Base-by-base conservation (phyloP, 1,140 invertebrate species). In the Tetraneura akinire region DNA sequence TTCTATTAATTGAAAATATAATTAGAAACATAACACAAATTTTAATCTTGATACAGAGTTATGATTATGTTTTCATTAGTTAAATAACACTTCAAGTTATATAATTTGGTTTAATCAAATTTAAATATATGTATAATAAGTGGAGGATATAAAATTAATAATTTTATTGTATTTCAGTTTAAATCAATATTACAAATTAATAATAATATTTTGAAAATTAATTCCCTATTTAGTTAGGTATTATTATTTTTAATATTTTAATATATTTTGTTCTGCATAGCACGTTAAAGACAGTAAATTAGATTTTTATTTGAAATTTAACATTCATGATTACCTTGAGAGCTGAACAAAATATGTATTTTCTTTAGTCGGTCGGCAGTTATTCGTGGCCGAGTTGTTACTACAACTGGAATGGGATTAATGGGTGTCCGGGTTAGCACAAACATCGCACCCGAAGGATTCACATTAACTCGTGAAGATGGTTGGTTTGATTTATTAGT, bases 401-500 rank as follows among this genome's bases (percentile, higher is more conserved):
- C 96, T 32, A 90, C 91, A 32, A 90, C 97, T 84, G 95, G 94
- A 45, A 96, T 93, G 83, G 95, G 96, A 21, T 87, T 99, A 74
- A 93, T 97, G 85, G 96, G 97, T 57, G 96, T 98, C 5, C 88
- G 96, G 68, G 96, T 99, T 0, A 95, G 94, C 78, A 96, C 93
- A 10, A 94, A 93, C 81, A 96, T 93, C 16, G 90, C 92, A 0
- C 86, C 94, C 51, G 96, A 97, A 88, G 97, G 97, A 1, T 98
- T 97, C 86, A 98, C 96, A 0, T 87, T 98, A 18, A 98, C 96
- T 3, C 88, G 93, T 82, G 93, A 94, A 82, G 94, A 95, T 83
- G 94, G 94, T 57, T 95, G 96, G 92, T 98, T 98, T 87, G 97
- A 98, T 87, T 89, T 99, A 8, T 89, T 98, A 83, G 96, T 98